phyloP scores from a whole-genome alignment of 1,140 invertebrate species.

The Formica exsecta region DNA sequence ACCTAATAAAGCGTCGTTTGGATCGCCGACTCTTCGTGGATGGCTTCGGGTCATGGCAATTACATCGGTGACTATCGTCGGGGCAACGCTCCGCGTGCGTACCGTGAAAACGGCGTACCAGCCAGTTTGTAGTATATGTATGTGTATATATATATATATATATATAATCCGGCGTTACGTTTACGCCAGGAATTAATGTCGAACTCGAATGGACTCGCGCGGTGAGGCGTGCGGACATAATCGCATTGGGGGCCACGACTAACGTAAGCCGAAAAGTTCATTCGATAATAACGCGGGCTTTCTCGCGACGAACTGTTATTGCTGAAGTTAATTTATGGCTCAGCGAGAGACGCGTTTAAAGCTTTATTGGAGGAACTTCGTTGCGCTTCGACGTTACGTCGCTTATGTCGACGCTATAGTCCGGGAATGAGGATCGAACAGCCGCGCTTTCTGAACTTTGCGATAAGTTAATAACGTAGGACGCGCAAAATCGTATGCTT shows the following conservation, averaged over 20 bases:
- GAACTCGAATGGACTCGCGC: constrained; percentile 50
- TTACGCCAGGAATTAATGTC: constrained; percentile 70
- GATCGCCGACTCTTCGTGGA: constrained; percentile 68
- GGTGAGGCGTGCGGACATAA: constrained; percentile 31
- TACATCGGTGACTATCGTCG: constrained; percentile 17
- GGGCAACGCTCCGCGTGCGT: background rate
- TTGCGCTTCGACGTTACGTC: constrained; percentile 39
- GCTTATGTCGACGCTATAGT: background rate
- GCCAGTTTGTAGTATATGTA: constrained; percentile 41
- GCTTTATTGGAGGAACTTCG: constrained; percentile 54
- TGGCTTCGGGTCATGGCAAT: constrained; percentile 62
- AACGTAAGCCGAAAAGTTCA: constrained; percentile 32
- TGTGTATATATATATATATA: no score
- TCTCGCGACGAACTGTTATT: constrained; percentile 48
- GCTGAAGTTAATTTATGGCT: constrained; percentile 57
- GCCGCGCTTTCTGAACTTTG: constrained; percentile 21
- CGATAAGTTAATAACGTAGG: constrained; percentile 3
- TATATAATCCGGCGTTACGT: constrained; percentile 33
- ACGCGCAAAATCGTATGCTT: background rate
- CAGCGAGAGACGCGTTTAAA: constrained; percentile 49
- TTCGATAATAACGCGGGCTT: constrained; percentile 54
- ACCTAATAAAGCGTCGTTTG: constrained; percentile 74
- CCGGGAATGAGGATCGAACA: background rate
- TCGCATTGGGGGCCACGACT: constrained; percentile 31
- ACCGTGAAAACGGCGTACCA: constrained; percentile 23